Percentiles rank a stretch among this genome's conserved stretches.
Conservation (phyloP, 2,797 vertebrate species). For the Chrysocyon brachyurus region DNA sequence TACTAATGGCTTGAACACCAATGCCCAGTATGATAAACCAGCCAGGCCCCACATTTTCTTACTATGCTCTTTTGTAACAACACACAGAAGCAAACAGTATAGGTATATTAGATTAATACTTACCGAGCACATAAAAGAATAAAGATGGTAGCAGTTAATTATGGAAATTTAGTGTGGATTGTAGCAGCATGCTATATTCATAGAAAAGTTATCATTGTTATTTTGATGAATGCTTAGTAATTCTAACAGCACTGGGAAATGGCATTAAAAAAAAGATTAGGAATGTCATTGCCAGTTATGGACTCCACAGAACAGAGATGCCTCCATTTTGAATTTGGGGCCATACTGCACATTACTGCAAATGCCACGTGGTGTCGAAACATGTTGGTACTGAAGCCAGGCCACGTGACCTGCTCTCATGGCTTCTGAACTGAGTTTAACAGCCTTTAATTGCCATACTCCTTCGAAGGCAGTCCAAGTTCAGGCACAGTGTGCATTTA, state of each 20-base stretch:
- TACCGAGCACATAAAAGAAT: conserved; percentile 18
- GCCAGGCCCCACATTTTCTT: not conserved
- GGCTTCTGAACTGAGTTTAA: not conserved
- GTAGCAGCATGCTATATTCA: not conserved
- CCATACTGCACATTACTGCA: not conserved
- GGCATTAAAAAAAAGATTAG: conserved; percentile 25
- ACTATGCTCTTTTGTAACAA: conserved; percentile 4
- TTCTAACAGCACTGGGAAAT: conserved; percentile 15
- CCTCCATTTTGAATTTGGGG: not conserved
- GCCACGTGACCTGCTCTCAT: not conserved
- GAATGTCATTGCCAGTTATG: not conserved
- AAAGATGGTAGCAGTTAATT: conserved; percentile 14
- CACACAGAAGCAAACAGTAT: not conserved
- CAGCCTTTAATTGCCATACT: not conserved
- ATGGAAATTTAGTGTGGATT: conserved; percentile 12
- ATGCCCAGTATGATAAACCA: not conserved
- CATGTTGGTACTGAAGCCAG: conserved; percentile 6
- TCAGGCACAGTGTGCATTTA: not conserved
- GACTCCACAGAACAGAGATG: conserved; percentile 10
- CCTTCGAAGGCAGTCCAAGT: conserved; percentile 19
- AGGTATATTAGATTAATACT: conserved; percentile 22
- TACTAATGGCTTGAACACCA: not conserved
- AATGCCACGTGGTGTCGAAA: not conserved
- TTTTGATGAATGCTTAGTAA: conserved; percentile 58
- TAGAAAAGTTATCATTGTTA: conserved; percentile 21